Evolutionary conservation across 2,113 vertebrate genomes (phyloP), one percentile per base, ranked within the genome.

Genomic region (Phylloscopus trochiloides): DNA sequence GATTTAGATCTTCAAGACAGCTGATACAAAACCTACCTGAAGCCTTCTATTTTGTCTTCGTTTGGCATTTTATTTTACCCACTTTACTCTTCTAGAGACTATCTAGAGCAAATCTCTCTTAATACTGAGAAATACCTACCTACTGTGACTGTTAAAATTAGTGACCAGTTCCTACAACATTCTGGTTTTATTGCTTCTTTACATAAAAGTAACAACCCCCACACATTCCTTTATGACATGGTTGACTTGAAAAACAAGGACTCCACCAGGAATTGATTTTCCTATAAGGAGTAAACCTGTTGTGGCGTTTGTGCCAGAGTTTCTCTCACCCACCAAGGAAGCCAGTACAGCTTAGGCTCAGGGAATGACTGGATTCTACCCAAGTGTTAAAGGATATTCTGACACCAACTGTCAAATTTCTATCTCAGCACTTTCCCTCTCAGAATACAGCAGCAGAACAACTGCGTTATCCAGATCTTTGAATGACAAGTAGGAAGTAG

Each of bases 341-440:
- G 59, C 17, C 26, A 34, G 24, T 38, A 43, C 2, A 9, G 26
- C 38, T 36, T 29, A 22, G 61, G 51, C 62, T 88, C n/a, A 51
- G 83, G 58, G 52, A 57, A 51, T n/a, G 55, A 36, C 21, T 62
- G 22, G 40, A 40, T 82, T 77, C 50, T 51, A 22, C 72, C 36
- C 4, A 15, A 22, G 42, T 34, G 47, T 70, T 26, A 65, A 70
- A 61, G 47, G 14, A 42, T 65, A n/a, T 75, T 75, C 57, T 55
- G 36, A 7, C 34, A 31, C 31, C 8, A 21, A 7, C 48, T 67
- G 59, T 51, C 59, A 38, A 9, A 79, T 42, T 50, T 61, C 20
- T 58, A 1, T 28, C 71, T 73, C 0, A 0, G 43, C 0, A 0
- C 34, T 51, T 40, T 50, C 32, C 78, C 24, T 63, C 45, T 40